phyloP scores from a whole-genome alignment of 2,797 vertebrate species.

The Sebastes itinus region DNA sequence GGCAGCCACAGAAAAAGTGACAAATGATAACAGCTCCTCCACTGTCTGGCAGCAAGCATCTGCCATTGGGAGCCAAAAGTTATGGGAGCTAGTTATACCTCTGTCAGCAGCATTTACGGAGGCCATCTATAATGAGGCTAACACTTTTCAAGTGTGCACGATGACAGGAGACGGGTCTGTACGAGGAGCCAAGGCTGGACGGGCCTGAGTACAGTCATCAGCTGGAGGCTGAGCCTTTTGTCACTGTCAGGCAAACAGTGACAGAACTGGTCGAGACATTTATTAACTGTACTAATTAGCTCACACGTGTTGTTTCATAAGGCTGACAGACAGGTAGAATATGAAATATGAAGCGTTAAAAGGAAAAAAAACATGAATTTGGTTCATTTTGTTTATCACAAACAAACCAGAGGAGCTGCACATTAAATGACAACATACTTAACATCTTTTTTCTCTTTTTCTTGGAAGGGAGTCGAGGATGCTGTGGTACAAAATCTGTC shows the following conservation, averaged over 20 bases:
- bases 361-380: neutral
- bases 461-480: constrained; percentile 14
- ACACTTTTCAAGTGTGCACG: constrained; percentile 60
- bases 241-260: constrained; percentile 43
- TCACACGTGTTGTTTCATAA: constrained; percentile 1
- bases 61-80: constrained; percentile 78
- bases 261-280: constrained; percentile 20
- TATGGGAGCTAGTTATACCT: constrained; percentile 82
- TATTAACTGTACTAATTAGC: constrained; percentile 41
- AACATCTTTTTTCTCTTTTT: constrained; percentile 41
- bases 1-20: constrained; percentile 74
- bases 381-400: constrained; percentile 55
- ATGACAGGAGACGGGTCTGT: constrained; percentile 65
- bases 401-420: constrained; percentile 48
- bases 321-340: constrained; percentile 3
- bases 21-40: constrained; percentile 72
- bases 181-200: constrained; percentile 62
- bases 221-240: constrained; percentile 56
- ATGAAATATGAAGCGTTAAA: neutral
- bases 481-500: constrained; percentile 74
- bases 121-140: constrained; percentile 75
- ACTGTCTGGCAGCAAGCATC: constrained; percentile 80
- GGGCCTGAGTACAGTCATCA: constrained; percentile 50
- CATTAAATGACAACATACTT: constrained; percentile 59
- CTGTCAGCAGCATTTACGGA: constrained; percentile 84